phyloP scores from a whole-genome alignment of 2,113 vertebrate species.

The Oncorhynchus kisutch region DNA sequence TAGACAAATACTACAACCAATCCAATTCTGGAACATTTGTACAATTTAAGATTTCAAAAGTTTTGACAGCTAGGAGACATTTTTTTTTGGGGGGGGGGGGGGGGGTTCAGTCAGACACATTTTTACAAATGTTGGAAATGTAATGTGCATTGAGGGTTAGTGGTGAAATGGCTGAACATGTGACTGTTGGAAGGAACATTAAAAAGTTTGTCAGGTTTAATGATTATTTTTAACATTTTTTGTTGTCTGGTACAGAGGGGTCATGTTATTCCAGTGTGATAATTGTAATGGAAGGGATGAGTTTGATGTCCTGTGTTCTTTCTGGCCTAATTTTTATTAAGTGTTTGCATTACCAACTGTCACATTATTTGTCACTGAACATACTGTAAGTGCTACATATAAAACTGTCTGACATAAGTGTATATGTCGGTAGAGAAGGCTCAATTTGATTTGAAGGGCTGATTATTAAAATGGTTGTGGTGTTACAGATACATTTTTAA shows the following conservation, averaged over 20 bases:
- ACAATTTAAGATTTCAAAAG: constrained; percentile 7
- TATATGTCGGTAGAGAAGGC: neutral
- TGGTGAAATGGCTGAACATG: neutral
- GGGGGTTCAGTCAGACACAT: neutral
- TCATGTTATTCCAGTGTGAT: neutral
- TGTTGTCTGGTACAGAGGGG: neutral
- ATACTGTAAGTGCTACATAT: neutral
- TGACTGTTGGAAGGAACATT: neutral
- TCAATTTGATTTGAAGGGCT: neutral
- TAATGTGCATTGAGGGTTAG: neutral
- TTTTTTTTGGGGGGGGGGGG: neutral
- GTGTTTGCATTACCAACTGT: neutral
- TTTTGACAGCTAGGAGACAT: neutral
- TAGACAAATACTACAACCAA: constrained; percentile 13
- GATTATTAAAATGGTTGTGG: neutral
- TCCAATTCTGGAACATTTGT: constrained; percentile 2
- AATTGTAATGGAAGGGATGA: neutral
- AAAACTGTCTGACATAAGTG: neutral
- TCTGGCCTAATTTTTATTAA: neutral
- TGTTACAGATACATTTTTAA: neutral
- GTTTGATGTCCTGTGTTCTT: neutral
- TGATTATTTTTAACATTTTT: neutral
- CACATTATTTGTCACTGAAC: neutral
- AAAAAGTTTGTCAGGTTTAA: neutral
- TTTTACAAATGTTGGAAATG: neutral